These are phyloP conservation scores for Bradypodion pumilum DNA, from an alignment of 2,797 vertebrate genomes.

Conservation along the genomic window DNA sequence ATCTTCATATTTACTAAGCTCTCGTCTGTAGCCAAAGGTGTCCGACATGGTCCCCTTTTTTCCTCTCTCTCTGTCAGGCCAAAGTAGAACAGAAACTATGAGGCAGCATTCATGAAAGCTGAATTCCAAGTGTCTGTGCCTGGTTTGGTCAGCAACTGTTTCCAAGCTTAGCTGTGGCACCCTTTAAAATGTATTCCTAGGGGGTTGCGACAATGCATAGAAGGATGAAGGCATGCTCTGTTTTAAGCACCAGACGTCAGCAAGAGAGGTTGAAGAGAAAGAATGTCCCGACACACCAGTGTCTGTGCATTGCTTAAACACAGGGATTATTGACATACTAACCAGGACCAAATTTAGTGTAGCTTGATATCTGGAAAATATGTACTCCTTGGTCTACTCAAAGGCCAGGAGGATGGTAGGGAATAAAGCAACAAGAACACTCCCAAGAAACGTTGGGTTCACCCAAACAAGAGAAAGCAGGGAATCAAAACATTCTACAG, in stretches of 20 bases:
- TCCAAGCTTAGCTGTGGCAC: conserved; percentile 75
- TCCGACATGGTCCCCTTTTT: conserved; percentile 85
- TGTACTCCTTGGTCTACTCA: conserved; percentile 24
- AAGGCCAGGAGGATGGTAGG: conserved; percentile 24
- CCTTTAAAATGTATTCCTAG: conserved; percentile 90
- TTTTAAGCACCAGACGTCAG: conserved; percentile 91
- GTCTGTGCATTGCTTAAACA: conserved; percentile 78
- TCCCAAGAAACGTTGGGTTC: conserved; percentile 17
- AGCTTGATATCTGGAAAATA: conserved; percentile 65
- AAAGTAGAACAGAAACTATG: conserved; percentile 47
- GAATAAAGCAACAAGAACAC: conserved; percentile 32
- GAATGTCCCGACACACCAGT: conserved; percentile 91
- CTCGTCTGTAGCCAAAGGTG: conserved; percentile 91
- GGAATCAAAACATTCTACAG: conserved; percentile 50
- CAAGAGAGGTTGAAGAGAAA: conserved; percentile 88
- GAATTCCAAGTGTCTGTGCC: conserved; percentile 50
- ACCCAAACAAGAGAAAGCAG: conserved; percentile 26
- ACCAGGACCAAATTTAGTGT: conserved; percentile 85
- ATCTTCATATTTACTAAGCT: conserved; percentile 96
- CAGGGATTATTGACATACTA: conserved; percentile 80
- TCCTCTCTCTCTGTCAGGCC: conserved; percentile 50
- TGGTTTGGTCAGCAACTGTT: conserved; percentile 78
- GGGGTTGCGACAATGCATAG: conserved; percentile 80
- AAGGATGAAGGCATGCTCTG: conserved; percentile 88
- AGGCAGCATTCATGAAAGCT: conserved; percentile 68